Evolutionary conservation across 2,113 vertebrate species (phyloP), one percentile per base, ranked within the genome.

Genomic region (Rissa tridactyla): DNA sequence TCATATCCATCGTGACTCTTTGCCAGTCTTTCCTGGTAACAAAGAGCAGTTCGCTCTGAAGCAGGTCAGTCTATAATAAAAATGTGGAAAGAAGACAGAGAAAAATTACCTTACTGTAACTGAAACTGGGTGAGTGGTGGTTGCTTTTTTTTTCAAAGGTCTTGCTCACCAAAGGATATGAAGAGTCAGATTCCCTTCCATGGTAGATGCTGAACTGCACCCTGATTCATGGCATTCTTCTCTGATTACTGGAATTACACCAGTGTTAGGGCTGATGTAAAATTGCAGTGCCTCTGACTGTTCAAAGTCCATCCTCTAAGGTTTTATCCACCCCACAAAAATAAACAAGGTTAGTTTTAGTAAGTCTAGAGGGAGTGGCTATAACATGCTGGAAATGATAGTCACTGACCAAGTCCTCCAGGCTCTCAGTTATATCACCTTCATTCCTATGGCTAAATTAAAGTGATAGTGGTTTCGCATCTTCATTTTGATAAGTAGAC

Each of bases 71-170:
- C 18, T 52, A 7, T 19, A 86, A 58, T 42, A 58, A 75, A 91
- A 84, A 60, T 27, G 8, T 42, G 18, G 22, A 68, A 68, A 72
- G n/a, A 55, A 13, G 15, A 83, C 32, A 51, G 21, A 51, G 9
- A 82, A 71, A 88, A 88, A 61, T 22, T 42, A 40, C 14, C 4
- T 47, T 54, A 20, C 16, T 70, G 5, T 29, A 73, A 60, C 13
- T 79, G 55, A 70, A 77, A 66, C 7, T 42, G 46, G 2, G 17
- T 68, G 32, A 38, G 9, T 68, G 47, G 16, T n/a, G 13, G 10
- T 21, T 4, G 5, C n/a, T n/a, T n/a, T 9, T 2, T 0, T 54
- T 46, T 38, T 2, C 30, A 42, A 51, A 51, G 19, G 10, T 51
- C 13, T 79, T 51, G 3, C 32, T 82, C 46, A 40, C 14, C 6